Evolutionary conservation across 2,888 invertebrate species (phyloP).

Genomic region (Limenitis camilla): DNA sequence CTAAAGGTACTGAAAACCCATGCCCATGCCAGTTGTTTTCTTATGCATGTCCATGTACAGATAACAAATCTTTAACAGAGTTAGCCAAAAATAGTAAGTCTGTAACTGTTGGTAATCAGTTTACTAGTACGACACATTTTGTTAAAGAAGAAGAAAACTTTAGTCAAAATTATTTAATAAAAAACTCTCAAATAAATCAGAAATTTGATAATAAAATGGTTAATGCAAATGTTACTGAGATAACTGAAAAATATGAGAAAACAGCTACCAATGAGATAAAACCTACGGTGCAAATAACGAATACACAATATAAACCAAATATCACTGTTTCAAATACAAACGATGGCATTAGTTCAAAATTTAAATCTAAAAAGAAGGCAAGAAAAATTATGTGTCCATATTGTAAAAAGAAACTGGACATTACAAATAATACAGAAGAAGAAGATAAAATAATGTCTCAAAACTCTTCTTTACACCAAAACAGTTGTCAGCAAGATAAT

Average conservation of each 20-base stretch:
- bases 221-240: constrained; percentile 29
- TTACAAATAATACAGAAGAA: constrained; percentile 45
- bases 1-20: constrained; percentile 44
- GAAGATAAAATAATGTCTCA: constrained; percentile 36
- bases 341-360: constrained; percentile 12
- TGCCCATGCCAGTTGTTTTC: constrained; percentile 61
- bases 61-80: constrained; percentile 27
- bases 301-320: not conserved
- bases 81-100: constrained; percentile 26
- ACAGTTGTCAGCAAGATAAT: constrained; percentile 10
- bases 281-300: not conserved
- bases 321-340: constrained; percentile 7
- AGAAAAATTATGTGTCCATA: constrained; percentile 49
- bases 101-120: constrained; percentile 23
- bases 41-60: constrained; percentile 51
- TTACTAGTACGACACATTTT: constrained; percentile 28
- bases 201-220: constrained; percentile 38
- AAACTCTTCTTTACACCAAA: constrained; percentile 28
- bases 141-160: constrained; percentile 22
- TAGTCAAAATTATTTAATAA: constrained; percentile 23
- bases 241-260: constrained; percentile 8
- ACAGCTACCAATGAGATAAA: not conserved
- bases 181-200: constrained; percentile 28
- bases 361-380: constrained; percentile 32
- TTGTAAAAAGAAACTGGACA: constrained; percentile 51